These are phyloP conservation scores for Pterocles burchelli DNA, from an alignment of 2,113 vertebrate species.

Conservation along the genomic window DNA sequence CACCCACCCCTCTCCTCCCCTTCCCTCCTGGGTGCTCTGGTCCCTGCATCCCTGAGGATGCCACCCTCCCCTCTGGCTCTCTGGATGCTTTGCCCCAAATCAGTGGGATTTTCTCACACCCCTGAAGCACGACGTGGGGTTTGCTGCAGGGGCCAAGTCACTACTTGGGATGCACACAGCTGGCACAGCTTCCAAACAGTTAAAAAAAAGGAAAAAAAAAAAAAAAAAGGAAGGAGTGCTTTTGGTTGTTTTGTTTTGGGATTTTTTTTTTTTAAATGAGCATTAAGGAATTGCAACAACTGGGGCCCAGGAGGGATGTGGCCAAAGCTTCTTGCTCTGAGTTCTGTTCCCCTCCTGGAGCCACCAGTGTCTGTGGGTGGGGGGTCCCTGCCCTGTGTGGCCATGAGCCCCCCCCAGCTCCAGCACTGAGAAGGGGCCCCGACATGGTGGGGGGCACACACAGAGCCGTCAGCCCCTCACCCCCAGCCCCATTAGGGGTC, in stretches of 20 bases:
- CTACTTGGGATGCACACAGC: fast-evolving
- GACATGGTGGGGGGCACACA: not conserved
- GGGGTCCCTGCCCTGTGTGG: no score
- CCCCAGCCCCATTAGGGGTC: not conserved
- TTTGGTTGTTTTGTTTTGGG: not conserved
- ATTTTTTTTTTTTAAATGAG: not conserved
- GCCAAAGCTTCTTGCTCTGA: fast-evolving
- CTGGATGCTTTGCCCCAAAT: not conserved
- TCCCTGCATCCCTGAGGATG: fast-evolving
- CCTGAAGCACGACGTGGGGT: fast-evolving
- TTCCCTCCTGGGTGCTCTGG: not conserved
- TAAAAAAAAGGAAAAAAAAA: not conserved
- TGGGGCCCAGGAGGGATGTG: not conserved
- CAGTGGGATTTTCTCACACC: fast-evolving
- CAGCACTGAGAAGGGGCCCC: no score
- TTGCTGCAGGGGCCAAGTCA: fast-evolving
- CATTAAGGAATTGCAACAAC: not conserved
- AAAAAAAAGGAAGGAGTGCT: not conserved
- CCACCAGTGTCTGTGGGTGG: no score
- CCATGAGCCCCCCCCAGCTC: no score
- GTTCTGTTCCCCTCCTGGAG: not conserved
- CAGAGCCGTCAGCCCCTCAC: not conserved
- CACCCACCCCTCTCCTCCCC: not conserved
- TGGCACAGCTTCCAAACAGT: fast-evolving
- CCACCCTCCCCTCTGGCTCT: not conserved